Evolutionary conservation across 2,888 invertebrate genomes (phyloP), one percentile per base, ranked within the genome.

Genomic region (Himalopsyche kuldschensis): DNA sequence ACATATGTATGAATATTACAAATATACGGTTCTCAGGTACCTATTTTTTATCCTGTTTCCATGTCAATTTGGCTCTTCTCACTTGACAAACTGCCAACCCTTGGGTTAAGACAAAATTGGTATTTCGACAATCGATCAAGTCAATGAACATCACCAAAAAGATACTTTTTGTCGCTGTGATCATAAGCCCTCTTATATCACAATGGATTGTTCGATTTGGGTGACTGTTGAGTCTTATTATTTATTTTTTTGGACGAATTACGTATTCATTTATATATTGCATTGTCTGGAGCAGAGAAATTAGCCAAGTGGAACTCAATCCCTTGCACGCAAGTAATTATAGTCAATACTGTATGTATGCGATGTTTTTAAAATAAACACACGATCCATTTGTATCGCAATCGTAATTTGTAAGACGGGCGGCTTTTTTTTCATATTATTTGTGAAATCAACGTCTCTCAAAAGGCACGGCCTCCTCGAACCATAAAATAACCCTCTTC

Each of bases 401-500:
- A 24, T 55, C 55, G 55, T 55, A 55, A 55, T 55, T 55, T 55
- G 55, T 55, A 55, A 55, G 55, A 20, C 20, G 20, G 24, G 6
- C 20, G 55, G 20, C 5, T 55, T 55, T 55, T 47, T 55, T 55
- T 55, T 55, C 20, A 55, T 55, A 79, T 79, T 78, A 82, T 79
- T 75, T 82, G 79, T 82, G 78, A 75, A 55, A 55, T 55, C 55
- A 55, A 55, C 55, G 55, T 55, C 55, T 55, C 24, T 55, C 48
- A 77, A 55, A 82, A 81, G 86, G 84, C 82, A 63, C 81, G 84
- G 84, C 84, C 75, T 78, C 82, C 41, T 76, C 79, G 80, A 83
- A 84, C 79, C 86, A 84, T 86, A 83, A 84, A 86, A 86, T 86
- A 75, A 86, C 48, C 80, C 83, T 82, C 82, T 85, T 86, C 86